These are phyloP conservation scores for Notoglanidium macrostoma DNA, from an alignment of 2,797 vertebrate species.

Conservation along the genomic window DNA sequence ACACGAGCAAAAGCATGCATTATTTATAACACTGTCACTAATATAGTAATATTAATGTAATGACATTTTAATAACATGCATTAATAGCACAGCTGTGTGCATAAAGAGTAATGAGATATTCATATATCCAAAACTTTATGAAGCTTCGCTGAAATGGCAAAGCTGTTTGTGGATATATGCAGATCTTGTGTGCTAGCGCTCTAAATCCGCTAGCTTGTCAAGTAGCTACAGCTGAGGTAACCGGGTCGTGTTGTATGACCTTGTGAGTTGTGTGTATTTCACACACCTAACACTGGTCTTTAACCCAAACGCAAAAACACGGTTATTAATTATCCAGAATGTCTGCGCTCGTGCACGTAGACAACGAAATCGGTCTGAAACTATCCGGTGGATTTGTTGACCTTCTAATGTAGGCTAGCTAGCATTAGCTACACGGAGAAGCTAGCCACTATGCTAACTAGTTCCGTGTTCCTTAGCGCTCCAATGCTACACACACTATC, in stretches of 20 bases:
- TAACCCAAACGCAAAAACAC: neutral
- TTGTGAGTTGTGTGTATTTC: neutral
- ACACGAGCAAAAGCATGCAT: neutral
- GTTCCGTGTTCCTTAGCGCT: neutral
- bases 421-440: conserved; percentile 29
- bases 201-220: no score
- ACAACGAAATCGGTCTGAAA: neutral
- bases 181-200: neutral
- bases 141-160: neutral
- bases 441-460: conserved; percentile 16
- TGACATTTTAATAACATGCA: no score
- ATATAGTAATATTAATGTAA: neutral
- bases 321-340: neutral
- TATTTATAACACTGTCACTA: no score
- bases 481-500: neutral
- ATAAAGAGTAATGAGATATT: neutral
- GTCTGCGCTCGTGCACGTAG: neutral
- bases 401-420: conserved; percentile 14
- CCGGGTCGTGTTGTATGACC: neutral
- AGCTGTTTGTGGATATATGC: neutral
- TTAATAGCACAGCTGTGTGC: neutral
- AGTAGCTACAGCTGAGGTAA: neutral
- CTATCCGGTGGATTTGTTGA: neutral
- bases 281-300: neutral
- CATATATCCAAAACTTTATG: neutral